Conservation (phyloP, 2,113 vertebrate genomes). For the Mormoops blainvillei region DNA sequence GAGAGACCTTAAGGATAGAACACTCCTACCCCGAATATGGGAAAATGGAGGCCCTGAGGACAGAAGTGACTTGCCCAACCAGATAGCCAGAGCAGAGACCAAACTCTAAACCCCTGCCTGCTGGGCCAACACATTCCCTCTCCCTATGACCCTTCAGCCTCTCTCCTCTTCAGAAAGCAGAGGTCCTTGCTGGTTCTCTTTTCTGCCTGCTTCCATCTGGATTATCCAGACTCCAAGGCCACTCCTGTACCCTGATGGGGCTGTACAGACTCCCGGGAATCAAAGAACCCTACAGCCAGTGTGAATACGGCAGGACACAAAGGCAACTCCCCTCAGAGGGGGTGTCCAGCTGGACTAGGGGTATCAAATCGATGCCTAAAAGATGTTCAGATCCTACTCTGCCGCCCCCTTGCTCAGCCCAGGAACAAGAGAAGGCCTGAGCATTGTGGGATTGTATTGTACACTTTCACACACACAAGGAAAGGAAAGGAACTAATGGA, state of each 20-base stretch:
- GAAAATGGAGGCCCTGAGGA: not conserved
- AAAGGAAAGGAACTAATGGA: not conserved
- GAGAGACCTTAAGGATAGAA: not conserved
- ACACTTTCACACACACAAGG: not conserved
- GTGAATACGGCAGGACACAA: not conserved
- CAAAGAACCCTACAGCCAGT: not conserved
- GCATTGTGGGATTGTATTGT: not conserved
- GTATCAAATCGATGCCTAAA: not conserved
- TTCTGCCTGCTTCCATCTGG: not conserved
- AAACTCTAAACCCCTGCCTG: not conserved
- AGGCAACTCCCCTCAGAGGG: not conserved
- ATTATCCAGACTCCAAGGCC: not conserved
- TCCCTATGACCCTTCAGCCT: not conserved
- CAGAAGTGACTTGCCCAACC: not conserved
- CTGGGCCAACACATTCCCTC: not conserved
- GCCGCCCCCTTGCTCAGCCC: not conserved
- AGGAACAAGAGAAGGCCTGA: not conserved
- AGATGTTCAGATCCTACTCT: not conserved
- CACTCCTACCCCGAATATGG: too few species aligned
- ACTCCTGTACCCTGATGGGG: not conserved
- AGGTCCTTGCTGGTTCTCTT: not conserved
- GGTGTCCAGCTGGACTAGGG: not conserved
- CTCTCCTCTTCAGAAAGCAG: not conserved
- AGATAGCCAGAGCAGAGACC: not conserved
- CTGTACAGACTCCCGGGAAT: not conserved